Evolutionary conservation across 2,888 invertebrate genomes (phyloP), one percentile per base, ranked within the genome.

Genomic region (Doris montereyensis): DNA sequence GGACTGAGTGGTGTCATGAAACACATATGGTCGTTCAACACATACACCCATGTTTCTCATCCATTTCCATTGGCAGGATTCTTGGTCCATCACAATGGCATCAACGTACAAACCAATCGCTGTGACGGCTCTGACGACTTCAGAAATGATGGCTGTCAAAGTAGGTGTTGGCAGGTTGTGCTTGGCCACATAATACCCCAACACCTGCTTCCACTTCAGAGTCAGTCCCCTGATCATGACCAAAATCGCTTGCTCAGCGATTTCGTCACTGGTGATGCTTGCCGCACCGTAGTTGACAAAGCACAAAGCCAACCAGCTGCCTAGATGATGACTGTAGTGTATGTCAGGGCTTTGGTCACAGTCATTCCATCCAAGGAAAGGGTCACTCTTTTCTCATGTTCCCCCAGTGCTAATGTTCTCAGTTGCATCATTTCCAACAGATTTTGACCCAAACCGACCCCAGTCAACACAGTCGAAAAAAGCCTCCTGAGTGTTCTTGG

Each of bases 41-140:
- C 5, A 24, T 8, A 73, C 57, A 24, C 73, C 24, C 73, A 73
- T 73, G 28, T 73, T 28, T 57, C 26, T 41, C 2, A 52, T 35
- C 2, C n/a, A 26, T 26, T 73, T 73, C 73, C 73, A 73, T n/a
- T 73, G 73, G 2, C 26, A 73, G 17, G 73, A 17, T 57, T 73
- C 73, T 26, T 73, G 73, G 24, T 67, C 67, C 67, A 67, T 67
- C 24, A 28, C 30, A 5, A 67, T 2, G 17, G 28, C 67, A 67
- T 67, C 28, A 13, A 67, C 67, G 17, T 2, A 8, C 2, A 67
- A 30, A 5, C 67, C 67, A 2, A 67, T 8, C 28, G 24, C 26
- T 67, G 67, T 67, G 5, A 67, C 4, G 8, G 24, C 67, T 24
- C 3, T 2, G 5, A 28, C 28, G 3, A 30, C 67, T 5, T 26